phyloP scores from a whole-genome alignment of 1,140 invertebrate species.

The Drosophila triauraria region DNA sequence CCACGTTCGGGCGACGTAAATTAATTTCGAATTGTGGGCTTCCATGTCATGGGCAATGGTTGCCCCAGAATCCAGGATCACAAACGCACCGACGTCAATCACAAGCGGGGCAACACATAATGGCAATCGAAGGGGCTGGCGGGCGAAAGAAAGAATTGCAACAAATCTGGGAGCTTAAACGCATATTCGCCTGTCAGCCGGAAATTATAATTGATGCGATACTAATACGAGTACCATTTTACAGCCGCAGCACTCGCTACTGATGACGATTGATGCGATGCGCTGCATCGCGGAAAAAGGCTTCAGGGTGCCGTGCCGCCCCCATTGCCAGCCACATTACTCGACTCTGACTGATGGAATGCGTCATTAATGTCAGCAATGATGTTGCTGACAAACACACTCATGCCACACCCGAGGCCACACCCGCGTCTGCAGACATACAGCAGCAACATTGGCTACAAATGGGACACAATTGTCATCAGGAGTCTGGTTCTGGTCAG shows the following conservation, averaged over 20 bases:
- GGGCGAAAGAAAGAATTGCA: constrained; percentile 47
- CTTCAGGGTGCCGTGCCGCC: constrained; percentile 16
- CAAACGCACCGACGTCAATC: constrained; percentile 33
- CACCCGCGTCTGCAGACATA: constrained; percentile 5
- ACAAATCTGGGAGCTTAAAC: constrained; percentile 62
- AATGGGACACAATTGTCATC: constrained; percentile 76
- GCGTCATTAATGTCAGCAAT: constrained; percentile 81
- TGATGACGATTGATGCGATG: constrained; percentile 81
- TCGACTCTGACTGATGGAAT: constrained; percentile 69
- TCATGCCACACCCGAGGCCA: constrained; percentile 27
- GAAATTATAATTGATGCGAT: constrained; percentile 82
- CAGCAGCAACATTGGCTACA: constrained; percentile 49
- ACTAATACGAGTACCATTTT: constrained; percentile 67
- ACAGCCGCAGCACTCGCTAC: constrained; percentile 41
- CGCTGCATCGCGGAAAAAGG: constrained; percentile 76
- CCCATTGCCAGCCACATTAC: constrained; percentile 5
- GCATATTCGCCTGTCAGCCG: constrained; percentile 67
- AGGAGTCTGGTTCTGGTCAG: constrained; percentile 24
- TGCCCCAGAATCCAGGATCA: constrained; percentile 12
- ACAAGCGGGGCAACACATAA: background rate
- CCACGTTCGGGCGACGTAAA: constrained; percentile 33
- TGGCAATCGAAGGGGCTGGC: constrained; percentile 20
- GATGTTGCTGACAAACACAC: constrained; percentile 68
- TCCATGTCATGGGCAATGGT: constrained; percentile 47
- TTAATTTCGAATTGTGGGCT: constrained; percentile 53